Evolutionary conservation across 2,113 vertebrate genomes (phyloP).

Genomic region (Asarcornis scutulata): DNA sequence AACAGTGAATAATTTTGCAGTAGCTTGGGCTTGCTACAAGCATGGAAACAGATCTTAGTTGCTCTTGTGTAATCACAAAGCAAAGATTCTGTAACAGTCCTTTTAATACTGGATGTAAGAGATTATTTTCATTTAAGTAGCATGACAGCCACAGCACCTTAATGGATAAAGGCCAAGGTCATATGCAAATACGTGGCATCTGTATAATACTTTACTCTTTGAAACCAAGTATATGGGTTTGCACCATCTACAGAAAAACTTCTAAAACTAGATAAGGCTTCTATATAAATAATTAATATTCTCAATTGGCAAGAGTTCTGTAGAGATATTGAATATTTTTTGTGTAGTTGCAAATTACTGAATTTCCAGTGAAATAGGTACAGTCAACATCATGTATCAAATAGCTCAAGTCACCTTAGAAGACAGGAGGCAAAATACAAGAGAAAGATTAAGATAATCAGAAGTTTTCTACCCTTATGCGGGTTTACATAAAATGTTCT

Average conservation of each 20-base stretch:
- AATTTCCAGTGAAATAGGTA: too few relatives aligned
- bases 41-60: conserved; percentile 7
- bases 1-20: background rate
- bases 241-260: background rate
- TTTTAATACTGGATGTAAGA: background rate
- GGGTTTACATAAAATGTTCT: background rate
- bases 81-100: background rate
- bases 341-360: background rate
- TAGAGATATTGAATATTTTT: background rate
- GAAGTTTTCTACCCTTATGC: background rate
- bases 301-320: background rate
- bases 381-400: background rate
- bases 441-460: background rate
- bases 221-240: background rate
- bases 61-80: background rate
- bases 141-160: background rate
- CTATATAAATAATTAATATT: background rate
- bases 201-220: background rate
- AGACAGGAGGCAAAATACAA: background rate
- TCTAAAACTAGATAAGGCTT: background rate
- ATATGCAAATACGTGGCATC: background rate
- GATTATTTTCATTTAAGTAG: background rate
- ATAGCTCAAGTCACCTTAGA: background rate
- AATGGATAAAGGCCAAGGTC: background rate
- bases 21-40: conserved; percentile 20